phyloP scores from a whole-genome alignment of 1,140 invertebrate species.

The Bilobella aurantiaca region DNA sequence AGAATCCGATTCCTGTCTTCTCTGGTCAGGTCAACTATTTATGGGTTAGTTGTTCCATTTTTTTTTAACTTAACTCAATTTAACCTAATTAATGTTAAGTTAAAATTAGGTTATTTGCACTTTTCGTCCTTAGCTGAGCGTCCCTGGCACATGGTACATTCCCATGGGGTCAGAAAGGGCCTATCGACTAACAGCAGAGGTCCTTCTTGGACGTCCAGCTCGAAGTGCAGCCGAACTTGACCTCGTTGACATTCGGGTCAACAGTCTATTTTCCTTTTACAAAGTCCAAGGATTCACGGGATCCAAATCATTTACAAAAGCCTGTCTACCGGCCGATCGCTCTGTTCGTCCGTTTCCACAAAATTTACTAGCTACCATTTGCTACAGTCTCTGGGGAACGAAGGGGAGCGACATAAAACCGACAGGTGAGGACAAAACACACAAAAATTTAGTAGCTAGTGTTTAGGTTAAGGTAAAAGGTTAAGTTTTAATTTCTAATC shows the following conservation, averaged over 20 bases:
- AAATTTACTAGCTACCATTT: background rate
- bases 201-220: background rate
- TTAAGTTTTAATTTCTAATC: too few relatives aligned
- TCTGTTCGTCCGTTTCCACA: background rate
- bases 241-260: background rate
- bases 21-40: background rate
- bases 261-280: background rate
- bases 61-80: background rate
- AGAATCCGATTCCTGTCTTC: background rate
- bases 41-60: background rate
- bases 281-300: background rate
- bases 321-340: background rate
- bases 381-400: background rate
- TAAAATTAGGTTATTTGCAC: background rate
- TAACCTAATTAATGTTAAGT: too few relatives aligned
- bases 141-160: background rate
- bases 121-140: background rate
- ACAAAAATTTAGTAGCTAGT: too few relatives aligned
- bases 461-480: too few relatives aligned
- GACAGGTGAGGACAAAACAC: background rate
- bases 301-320: background rate
- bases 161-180: background rate
- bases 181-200: background rate
- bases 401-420: background rate
- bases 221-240: background rate